Conservation (phyloP, 1,140 invertebrate genomes). For the silkworm (Bombyx mori) region DNA sequence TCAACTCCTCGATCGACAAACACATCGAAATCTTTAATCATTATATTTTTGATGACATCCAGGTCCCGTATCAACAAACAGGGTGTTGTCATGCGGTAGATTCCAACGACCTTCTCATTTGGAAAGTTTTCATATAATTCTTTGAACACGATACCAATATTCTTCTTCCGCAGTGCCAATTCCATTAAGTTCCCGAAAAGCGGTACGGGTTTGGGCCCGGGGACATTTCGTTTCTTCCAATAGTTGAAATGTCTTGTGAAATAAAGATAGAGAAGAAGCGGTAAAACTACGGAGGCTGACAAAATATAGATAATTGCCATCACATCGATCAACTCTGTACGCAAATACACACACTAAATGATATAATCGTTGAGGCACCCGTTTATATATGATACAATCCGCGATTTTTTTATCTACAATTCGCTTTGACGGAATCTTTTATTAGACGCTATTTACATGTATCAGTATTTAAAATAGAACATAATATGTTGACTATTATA, state of each 20-base stretch:
- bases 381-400: too few relatives aligned
- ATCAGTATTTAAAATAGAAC: too few relatives aligned
- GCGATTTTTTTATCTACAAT: too few relatives aligned
- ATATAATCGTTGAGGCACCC: too few relatives aligned
- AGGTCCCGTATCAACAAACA: conserved; percentile 70
- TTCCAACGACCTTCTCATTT: conserved; percentile 39
- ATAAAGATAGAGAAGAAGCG: conserved; percentile 12
- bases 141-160: conserved; percentile 16
- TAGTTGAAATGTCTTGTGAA: conserved; percentile 25
- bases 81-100: conserved; percentile 55
- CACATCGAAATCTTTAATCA: conserved; percentile 73
- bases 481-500: too few relatives aligned
- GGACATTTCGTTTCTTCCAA: conserved; percentile 25
- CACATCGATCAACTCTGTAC: too few relatives aligned
- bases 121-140: conserved; percentile 29
- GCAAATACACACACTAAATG: too few relatives aligned
- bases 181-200: conserved; percentile 28
- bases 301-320: too few relatives aligned
- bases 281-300: too few relatives aligned
- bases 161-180: conserved; percentile 16
- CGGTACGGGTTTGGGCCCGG: conserved; percentile 17
- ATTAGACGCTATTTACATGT: too few relatives aligned
- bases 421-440: too few relatives aligned
- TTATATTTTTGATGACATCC: conserved; percentile 73
- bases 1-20: conserved; percentile 67